Evolutionary conservation across 2,888 invertebrate species (phyloP).

Genomic region (Sinotaia quadrata): DNA sequence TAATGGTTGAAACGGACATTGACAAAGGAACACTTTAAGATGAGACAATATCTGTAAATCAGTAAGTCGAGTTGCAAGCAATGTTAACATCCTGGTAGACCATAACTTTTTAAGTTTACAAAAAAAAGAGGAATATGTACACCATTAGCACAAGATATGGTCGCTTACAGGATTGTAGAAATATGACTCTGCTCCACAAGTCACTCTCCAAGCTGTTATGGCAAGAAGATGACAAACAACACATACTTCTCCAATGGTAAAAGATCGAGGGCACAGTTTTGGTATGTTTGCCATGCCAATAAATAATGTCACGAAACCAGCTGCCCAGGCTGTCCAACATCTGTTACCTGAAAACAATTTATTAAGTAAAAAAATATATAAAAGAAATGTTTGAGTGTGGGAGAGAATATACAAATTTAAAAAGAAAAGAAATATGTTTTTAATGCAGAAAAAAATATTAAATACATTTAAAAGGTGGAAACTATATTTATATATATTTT

Average conservation of each 20-base stretch:
- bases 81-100: too few species aligned
- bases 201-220: conserved; percentile 1
- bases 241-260: conserved; percentile 17
- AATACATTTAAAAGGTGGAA: too few species aligned
- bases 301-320: not conserved
- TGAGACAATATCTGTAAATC: too few species aligned
- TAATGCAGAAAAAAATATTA: too few species aligned
- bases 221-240: conserved; percentile 18
- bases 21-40: too few species aligned
- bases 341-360: not conserved
- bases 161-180: conserved; percentile 6
- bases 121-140: too few species aligned
- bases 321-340: not conserved
- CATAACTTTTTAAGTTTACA: too few species aligned
- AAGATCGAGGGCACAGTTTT: conserved; percentile 10
- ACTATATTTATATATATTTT: too few species aligned
- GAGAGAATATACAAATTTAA: not conserved
- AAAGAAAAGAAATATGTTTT: not conserved
- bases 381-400: not conserved
- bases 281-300: not conserved
- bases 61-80: too few species aligned
- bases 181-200: not conserved
- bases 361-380: too few species aligned
- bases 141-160: too few species aligned
- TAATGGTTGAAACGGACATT: too few species aligned